Evolutionary conservation across 1,140 invertebrate species (phyloP).

Genomic region (Teleopsis dalmanni): DNA sequence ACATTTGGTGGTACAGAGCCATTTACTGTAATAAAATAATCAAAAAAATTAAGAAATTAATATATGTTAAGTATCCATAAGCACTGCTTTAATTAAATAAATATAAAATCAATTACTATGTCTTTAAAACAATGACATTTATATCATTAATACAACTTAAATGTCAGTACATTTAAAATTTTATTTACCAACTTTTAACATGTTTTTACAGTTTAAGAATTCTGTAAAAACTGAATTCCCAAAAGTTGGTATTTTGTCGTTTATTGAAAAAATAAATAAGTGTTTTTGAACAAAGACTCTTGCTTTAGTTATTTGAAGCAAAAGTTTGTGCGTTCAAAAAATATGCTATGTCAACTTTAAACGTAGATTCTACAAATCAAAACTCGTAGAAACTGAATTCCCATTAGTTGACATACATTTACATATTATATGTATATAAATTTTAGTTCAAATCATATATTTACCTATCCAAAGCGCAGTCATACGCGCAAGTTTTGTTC

Average conservation of each 20-base stretch:
- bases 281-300: too few species aligned
- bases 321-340: neutral
- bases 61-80: too few species aligned
- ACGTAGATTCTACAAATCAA: too few species aligned
- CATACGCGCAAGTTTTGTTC: conserved; percentile 87
- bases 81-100: conserved; percentile 1
- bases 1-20: conserved; percentile 79
- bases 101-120: neutral
- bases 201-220: conserved; percentile 12
- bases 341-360: too few species aligned
- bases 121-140: conserved; percentile 33
- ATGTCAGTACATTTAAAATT: conserved; percentile 42
- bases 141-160: conserved; percentile 23
- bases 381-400: too few species aligned
- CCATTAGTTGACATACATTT: neutral
- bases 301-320: too few species aligned
- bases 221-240: conserved; percentile 15
- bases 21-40: conserved; percentile 51
- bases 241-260: too few species aligned
- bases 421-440: neutral
- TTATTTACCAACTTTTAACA: conserved; percentile 16
- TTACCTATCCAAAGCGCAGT: conserved; percentile 80
- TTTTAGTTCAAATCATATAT: conserved; percentile 16
- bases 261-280: too few species aligned
- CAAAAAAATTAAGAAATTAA: conserved; percentile 5